Conservation (phyloP, 37 sponge, comb jelly and placozoan species). For the Sycon ciliatum region DNA sequence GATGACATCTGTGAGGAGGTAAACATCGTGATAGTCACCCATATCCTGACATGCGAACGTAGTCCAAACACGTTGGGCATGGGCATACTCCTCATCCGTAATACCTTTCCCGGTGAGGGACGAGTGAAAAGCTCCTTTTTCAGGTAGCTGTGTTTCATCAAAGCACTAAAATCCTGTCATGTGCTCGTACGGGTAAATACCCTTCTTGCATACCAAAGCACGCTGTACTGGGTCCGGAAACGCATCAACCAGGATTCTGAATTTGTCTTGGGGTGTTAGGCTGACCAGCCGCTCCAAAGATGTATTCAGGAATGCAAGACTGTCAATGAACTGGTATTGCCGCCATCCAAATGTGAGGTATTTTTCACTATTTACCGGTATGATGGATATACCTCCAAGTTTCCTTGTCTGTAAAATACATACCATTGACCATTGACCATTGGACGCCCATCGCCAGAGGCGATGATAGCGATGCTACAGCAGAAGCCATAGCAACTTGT, state of each 20-base stretch:
- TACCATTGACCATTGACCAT: too few species aligned
- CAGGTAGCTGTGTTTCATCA: not conserved
- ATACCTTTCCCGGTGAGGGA: not conserved
- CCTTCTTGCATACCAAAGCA: slow-evolving; percentile 2
- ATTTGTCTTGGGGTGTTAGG: too few species aligned
- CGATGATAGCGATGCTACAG: too few species aligned
- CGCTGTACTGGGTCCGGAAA: not conserved
- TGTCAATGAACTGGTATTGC: slow-evolving; percentile 18
- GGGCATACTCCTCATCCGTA: slow-evolving; percentile 19
- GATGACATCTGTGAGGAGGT: slow-evolving; percentile 1
- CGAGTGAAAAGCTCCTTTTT: not conserved
- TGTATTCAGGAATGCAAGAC: not conserved
- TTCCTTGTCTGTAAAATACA: too few species aligned
- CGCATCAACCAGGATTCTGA: not conserved
- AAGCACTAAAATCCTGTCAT: not conserved
- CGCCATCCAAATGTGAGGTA: not conserved
- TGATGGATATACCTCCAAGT: too few species aligned
- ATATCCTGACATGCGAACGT: not conserved
- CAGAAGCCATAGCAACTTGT: too few species aligned
- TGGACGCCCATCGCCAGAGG: too few species aligned
- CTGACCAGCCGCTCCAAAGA: slow-evolving; percentile 1
- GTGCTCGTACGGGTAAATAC: slow-evolving; percentile 19
- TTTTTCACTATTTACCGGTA: slow-evolving; percentile 13
- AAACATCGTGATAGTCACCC: slow-evolving; percentile 12
- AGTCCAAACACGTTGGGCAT: slow-evolving; percentile 13